These are phyloP conservation scores for Macropis europaea DNA, from an alignment of 2,888 invertebrate genomes.

Conservation along the genomic window DNA sequence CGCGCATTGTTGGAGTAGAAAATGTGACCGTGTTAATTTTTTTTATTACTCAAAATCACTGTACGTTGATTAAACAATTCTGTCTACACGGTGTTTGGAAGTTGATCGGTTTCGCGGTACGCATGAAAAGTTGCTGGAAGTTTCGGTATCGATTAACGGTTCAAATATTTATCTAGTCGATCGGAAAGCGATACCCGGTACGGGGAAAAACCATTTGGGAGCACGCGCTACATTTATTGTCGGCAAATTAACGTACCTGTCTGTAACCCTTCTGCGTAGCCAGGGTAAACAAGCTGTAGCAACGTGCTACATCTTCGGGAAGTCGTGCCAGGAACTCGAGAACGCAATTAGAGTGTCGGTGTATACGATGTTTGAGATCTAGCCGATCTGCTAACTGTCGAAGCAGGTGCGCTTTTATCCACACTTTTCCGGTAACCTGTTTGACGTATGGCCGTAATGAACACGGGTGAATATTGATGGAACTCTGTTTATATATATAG, in stretches of 20 bases:
- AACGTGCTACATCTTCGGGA: constrained; percentile 53
- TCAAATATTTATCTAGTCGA: constrained; percentile 50
- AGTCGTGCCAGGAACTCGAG: constrained; percentile 64
- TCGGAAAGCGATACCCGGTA: constrained; percentile 42
- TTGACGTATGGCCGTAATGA: constrained; percentile 30
- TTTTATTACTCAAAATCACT: no score
- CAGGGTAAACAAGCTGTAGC: constrained; percentile 59
- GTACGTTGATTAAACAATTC: no score
- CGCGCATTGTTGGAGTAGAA: no score
- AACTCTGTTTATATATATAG: not conserved
- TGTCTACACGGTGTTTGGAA: no score
- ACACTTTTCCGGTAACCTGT: constrained; percentile 36
- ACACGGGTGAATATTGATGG: not conserved
- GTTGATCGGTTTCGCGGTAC: not conserved
- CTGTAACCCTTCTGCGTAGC: constrained; percentile 43
- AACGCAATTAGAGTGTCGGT: constrained; percentile 70
- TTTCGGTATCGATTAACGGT: constrained; percentile 10
- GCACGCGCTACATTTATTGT: constrained; percentile 57
- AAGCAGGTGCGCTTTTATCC: constrained; percentile 68
- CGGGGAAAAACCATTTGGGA: constrained; percentile 44
- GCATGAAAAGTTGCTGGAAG: not conserved
- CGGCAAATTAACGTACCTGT: constrained; percentile 42
- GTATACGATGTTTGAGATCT: constrained; percentile 57
- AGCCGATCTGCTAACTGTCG: constrained; percentile 63
- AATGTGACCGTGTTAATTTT: no score